Conservation (phyloP, 2,888 invertebrate species). For the Archips xylosteana region DNA sequence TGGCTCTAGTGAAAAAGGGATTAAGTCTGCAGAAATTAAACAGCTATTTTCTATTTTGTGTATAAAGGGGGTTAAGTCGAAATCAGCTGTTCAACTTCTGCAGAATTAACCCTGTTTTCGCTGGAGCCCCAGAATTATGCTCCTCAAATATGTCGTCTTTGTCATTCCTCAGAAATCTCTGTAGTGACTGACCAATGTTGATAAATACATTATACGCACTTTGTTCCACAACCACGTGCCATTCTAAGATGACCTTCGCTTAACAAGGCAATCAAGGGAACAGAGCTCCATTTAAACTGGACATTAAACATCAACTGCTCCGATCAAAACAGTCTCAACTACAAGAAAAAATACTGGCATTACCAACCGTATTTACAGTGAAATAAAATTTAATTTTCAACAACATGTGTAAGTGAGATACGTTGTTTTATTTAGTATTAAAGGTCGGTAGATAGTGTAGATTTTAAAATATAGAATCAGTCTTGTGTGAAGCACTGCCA, state of each 20-base stretch:
- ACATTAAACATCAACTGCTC: neutral
- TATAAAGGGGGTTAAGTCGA: too few species aligned
- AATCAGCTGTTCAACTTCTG: too few species aligned
- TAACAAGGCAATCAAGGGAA: slow-evolving; percentile 27
- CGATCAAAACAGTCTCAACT: neutral
- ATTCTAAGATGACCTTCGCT: slow-evolving; percentile 36
- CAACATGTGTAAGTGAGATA: neutral
- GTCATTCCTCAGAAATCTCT: slow-evolving; percentile 1
- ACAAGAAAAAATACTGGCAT: neutral
- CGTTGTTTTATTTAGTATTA: neutral
- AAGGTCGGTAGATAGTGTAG: neutral
- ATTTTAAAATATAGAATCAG: slow-evolving; percentile 51
- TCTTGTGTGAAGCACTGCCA: slow-evolving; percentile 80
- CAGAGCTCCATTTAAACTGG: slow-evolving; percentile 24
- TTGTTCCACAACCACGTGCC: neutral
- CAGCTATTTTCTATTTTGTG: too few species aligned
- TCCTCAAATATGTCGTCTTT: neutral
- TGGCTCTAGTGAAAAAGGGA: too few species aligned
- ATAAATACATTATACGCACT: slow-evolving; percentile 20
- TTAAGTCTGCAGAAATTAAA: too few species aligned
- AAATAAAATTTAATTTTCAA: neutral
- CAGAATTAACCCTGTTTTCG: too few species aligned
- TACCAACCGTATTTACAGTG: neutral
- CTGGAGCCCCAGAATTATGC: too few species aligned
- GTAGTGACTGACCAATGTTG: slow-evolving; percentile 24